Evolutionary conservation across 2,797 vertebrate species (phyloP).

Genomic region (Argentina silus): DNA sequence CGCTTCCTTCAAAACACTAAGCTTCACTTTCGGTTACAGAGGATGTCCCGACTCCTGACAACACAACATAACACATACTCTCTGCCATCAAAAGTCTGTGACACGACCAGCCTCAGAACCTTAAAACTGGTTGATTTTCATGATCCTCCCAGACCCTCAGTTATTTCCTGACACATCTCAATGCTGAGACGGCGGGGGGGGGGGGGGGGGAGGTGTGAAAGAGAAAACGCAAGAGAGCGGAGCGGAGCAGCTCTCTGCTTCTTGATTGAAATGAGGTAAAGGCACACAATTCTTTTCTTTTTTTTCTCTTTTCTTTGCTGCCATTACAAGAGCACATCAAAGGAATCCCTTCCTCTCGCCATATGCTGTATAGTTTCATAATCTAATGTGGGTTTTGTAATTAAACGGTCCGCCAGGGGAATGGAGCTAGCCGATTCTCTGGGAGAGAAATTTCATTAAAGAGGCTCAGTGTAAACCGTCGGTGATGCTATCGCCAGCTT

Average conservation of each 20-base stretch:
- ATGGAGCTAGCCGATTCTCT: slow-evolving; percentile 62
- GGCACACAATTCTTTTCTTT: slow-evolving; percentile 30
- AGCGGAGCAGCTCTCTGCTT: not conserved
- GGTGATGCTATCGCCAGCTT: slow-evolving; percentile 48
- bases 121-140: slow-evolving; percentile 43
- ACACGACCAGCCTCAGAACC: slow-evolving; percentile 28
- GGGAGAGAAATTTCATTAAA: slow-evolving; percentile 67
- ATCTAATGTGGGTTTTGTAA: slow-evolving; percentile 74
- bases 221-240: not conserved
- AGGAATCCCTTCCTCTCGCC: slow-evolving; percentile 59
- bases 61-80: slow-evolving; percentile 13
- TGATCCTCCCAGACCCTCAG: slow-evolving; percentile 35
- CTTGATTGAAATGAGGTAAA: slow-evolving; percentile 51
- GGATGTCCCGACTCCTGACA: not conserved
- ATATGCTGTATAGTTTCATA: slow-evolving; percentile 67
- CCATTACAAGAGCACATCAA: slow-evolving; percentile 69
- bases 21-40: slow-evolving; percentile 1
- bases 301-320: slow-evolving; percentile 31
- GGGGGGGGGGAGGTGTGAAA: slow-evolving; percentile 2
- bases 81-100: slow-evolving; percentile 31
- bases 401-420: slow-evolving; percentile 66
- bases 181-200: slow-evolving; percentile 25
- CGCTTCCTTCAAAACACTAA: not conserved
- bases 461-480: slow-evolving; percentile 47
- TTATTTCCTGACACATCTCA: slow-evolving; percentile 26